These are phyloP conservation scores for Apamea epomidion DNA, from an alignment of 2,888 invertebrate species.

Conservation along the genomic window DNA sequence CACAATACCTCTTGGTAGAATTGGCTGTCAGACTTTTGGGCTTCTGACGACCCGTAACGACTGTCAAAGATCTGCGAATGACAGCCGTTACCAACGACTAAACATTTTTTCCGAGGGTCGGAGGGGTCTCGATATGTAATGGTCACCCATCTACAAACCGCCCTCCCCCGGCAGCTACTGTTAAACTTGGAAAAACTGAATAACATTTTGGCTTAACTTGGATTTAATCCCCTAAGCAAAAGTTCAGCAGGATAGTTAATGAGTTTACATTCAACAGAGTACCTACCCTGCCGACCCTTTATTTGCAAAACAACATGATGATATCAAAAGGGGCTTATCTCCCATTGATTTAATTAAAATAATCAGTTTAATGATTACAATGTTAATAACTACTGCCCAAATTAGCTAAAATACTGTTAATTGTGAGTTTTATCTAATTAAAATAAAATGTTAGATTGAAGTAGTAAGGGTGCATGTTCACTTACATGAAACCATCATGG, in stretches of 20 bases:
- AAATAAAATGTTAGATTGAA: conserved; percentile 14
- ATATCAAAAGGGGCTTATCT: conserved; percentile 17
- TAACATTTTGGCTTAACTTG: too few species aligned
- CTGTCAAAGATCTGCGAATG: background rate
- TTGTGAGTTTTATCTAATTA: conserved; percentile 38
- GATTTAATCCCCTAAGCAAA: too few species aligned
- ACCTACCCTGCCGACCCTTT: background rate
- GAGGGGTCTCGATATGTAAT: too few species aligned
- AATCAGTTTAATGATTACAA: conserved; percentile 33
- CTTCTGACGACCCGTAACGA: too few species aligned
- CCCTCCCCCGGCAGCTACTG: too few species aligned
- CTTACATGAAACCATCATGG: background rate
- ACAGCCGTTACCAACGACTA: too few species aligned
- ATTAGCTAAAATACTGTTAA: conserved; percentile 25
- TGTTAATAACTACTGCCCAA: background rate
- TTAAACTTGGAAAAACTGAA: too few species aligned
- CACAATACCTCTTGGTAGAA: too few species aligned
- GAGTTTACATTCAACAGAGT: too few species aligned
- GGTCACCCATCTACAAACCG: too few species aligned
- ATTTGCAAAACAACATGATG: conserved; percentile 1
- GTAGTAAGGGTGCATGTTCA: conserved; percentile 15
- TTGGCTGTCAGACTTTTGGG: background rate
- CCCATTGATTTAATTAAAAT: conserved; percentile 42
- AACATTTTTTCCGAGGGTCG: too few species aligned
- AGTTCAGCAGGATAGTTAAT: too few species aligned